Evolutionary conservation across 1,140 invertebrate genomes (phyloP).

Genomic region (Drosophila ercepeae): DNA sequence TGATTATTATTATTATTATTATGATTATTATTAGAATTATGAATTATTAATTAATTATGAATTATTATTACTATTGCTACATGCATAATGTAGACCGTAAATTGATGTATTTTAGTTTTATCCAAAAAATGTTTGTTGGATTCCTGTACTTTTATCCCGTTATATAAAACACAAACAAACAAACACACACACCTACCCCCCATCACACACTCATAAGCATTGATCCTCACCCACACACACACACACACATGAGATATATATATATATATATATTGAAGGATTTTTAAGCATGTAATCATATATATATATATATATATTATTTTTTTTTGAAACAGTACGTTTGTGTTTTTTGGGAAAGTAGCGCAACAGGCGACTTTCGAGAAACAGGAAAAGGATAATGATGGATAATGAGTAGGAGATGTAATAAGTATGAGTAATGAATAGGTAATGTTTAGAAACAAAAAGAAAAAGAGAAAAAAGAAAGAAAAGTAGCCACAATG

Average conservation of each 20-base stretch:
- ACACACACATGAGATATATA: conserved; percentile 22
- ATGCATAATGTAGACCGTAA: conserved; percentile 64
- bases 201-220: conserved; percentile 10
- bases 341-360: neutral
- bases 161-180: neutral
- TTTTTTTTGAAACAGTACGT: neutral
- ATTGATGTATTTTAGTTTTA: conserved; percentile 50
- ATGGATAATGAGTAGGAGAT: conserved; percentile 8
- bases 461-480: neutral
- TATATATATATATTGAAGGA: conserved; percentile 1
- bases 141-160: conserved; percentile 37
- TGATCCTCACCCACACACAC: conserved; percentile 8
- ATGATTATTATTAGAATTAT: conserved; percentile 26
- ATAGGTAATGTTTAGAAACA: conserved; percentile 4
- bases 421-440: conserved; percentile 13
- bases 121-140: conserved; percentile 31
- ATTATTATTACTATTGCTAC: conserved; percentile 57
- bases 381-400: conserved; percentile 4
- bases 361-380: too few species aligned
- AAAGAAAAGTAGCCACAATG: conserved; percentile 54
- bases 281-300: conserved; percentile 2
- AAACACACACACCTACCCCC: conserved; percentile 28
- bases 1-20: conserved; percentile 30
- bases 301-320: neutral
- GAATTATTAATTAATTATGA: conserved; percentile 16